phyloP scores from a whole-genome alignment of 2,797 vertebrate species.

The Hyperoplus lanceolatus region DNA sequence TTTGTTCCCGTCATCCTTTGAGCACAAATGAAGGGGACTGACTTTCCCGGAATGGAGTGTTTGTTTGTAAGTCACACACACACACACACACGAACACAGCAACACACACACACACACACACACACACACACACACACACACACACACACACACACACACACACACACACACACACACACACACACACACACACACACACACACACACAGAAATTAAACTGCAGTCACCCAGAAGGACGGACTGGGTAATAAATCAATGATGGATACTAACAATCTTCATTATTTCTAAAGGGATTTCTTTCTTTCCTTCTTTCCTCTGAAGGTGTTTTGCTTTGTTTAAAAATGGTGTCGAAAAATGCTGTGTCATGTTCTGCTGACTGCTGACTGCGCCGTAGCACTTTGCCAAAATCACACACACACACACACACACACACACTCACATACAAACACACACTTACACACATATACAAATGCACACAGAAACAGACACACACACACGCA shows the following conservation, averaged over 20 bases:
- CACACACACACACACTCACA: neutral
- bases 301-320: conserved; percentile 5
- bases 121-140: too few relatives aligned
- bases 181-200: too few relatives aligned
- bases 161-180: too few relatives aligned
- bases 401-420: conserved; percentile 38
- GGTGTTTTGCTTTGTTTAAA: neutral
- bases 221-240: neutral
- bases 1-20: neutral
- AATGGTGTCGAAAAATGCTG: conserved; percentile 53
- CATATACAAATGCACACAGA: too few relatives aligned
- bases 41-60: conserved; percentile 1
- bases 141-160: too few relatives aligned
- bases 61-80: neutral
- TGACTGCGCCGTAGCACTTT: conserved; percentile 29
- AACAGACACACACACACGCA: conserved; percentile 51
- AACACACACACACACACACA: too few relatives aligned
- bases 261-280: conserved; percentile 22
- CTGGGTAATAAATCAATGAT: conserved; percentile 11
- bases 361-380: conserved; percentile 67
- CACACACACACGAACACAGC: too few relatives aligned
- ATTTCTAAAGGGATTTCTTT: conserved; percentile 33
- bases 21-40: conserved; percentile 25
- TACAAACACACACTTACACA: too few relatives aligned
- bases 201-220: too few relatives aligned